Evolutionary conservation across 2,797 vertebrate genomes (phyloP), one percentile per base, ranked within the genome.

Genomic region (Diglossa cyanea): DNA sequence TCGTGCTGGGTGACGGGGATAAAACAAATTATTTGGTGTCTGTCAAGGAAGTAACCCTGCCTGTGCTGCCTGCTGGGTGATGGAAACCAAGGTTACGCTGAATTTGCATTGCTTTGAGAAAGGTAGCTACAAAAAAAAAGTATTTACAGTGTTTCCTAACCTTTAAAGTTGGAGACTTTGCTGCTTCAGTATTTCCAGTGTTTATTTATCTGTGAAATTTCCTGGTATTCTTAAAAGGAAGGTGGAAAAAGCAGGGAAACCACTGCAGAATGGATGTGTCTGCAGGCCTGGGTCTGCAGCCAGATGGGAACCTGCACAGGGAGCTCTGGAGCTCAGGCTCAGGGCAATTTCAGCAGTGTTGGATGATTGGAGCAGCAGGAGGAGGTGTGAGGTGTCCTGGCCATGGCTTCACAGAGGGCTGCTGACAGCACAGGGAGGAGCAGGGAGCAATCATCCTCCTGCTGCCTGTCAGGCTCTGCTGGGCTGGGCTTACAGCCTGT

Each of bases 301-400:
- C 93, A 57, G 82, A 13, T 57, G 79, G 83, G 92, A 91, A 25
- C 78, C 45, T 81, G 60, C 68, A 9, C 40, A 9, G 65, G 81
- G 81, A 75, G 35, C 89, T 48, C 70, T 57, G 76, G 44, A 40
- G 5, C 4, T 2, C 7, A 3, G 77, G 88, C 78, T 75, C 51
- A 15, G 80, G 62, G 88, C 62, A 84, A 94, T 95, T 93, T 86
- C 78, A 19, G 83, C 1, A 7, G 90, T 94, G 96, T 92, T 88
- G 88, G 94, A 0, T 94, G 95, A 93, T 81, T 13, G 88, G 61
- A 95, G 76, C 93, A 93, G 85, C 57, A 4, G 30, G 55, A 57
- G 35, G 89, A 88, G 80, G 73, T 94, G 89, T 81, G 83, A 88
- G 86, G 11, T 72, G 84, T 82, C 55, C 48, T 55, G 23, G 23